A percentile compares a stretch with the other conserved stretches of the same genome.
These are phyloP conservation scores for Grammomys dolichurus DNA, from an alignment of 2,113 vertebrate species.

Conservation along the genomic window DNA sequence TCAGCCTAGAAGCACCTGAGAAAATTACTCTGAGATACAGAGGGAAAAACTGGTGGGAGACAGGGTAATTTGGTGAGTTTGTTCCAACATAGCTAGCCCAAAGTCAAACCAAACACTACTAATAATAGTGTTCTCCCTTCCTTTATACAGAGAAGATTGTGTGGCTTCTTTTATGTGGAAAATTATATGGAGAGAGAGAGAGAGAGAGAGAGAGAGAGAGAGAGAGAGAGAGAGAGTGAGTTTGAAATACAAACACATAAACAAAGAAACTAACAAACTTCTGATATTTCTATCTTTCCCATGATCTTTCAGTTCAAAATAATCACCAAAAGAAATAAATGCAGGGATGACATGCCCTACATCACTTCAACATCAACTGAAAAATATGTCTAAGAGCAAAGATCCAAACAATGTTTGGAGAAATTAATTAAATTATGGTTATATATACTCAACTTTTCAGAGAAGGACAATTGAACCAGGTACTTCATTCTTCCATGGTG, in stretches of 20 bases:
- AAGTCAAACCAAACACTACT: neutral
- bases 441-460: neutral
- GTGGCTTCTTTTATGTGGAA: neutral
- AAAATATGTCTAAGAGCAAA: neutral
- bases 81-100: too few species aligned
- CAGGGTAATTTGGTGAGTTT: neutral
- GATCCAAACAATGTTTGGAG: neutral
- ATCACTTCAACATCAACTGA: neutral
- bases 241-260: fast-evolving
- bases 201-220: fast-evolving
- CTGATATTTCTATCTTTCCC: neutral
- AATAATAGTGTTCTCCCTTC: neutral
- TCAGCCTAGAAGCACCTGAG: neutral
- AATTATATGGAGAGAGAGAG: neutral
- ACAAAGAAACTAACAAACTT: neutral
- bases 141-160: neutral
- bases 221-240: neutral
- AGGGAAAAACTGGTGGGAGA: neutral
- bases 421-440: neutral
- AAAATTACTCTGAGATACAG: neutral
- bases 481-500: neutral
- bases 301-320: neutral
- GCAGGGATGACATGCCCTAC: neutral
- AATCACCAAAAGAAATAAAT: neutral
- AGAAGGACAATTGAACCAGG: neutral